Evolutionary conservation across 2,797 vertebrate genomes (phyloP).

Genomic region (Coreius guichenoti): DNA sequence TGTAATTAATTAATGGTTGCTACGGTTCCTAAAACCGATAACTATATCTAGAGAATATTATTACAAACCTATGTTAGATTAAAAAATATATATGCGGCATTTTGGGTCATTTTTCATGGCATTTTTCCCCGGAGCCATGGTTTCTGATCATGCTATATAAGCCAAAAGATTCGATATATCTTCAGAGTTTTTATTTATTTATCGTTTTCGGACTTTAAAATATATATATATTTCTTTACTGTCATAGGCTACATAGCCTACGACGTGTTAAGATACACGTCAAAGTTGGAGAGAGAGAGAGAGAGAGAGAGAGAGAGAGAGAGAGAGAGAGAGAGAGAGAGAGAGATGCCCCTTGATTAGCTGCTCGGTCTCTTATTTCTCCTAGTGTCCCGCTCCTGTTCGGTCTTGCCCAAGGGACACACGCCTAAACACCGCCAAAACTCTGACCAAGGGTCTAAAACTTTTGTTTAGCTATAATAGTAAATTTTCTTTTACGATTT

Average conservation of each 20-base stretch:
- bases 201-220: too few species aligned
- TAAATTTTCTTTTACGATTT: not conserved
- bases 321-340: constrained; percentile 45
- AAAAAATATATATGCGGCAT: too few species aligned
- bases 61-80: not conserved
- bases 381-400: constrained; percentile 34
- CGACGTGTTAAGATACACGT: constrained; percentile 30
- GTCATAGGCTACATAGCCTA: not conserved
- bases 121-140: not conserved
- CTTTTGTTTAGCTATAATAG: not conserved
- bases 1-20: not conserved
- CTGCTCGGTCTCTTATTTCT: constrained; percentile 36
- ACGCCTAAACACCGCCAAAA: constrained; percentile 5
- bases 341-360: constrained; percentile 47
- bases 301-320: constrained; percentile 42
- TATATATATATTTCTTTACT: not conserved
- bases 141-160: not conserved
- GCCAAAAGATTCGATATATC: not conserved
- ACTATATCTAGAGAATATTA: not conserved
- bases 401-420: constrained; percentile 30
- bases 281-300: constrained; percentile 39
- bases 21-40: not conserved
- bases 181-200: not conserved
- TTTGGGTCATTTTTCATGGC: not conserved
- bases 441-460: not conserved